A percentile compares a stretch with the other conserved stretches of the same genome.
These are phyloP conservation scores for Papilio polyxenes DNA, from an alignment of 1,140 invertebrate genomes.

Conservation along the genomic window DNA sequence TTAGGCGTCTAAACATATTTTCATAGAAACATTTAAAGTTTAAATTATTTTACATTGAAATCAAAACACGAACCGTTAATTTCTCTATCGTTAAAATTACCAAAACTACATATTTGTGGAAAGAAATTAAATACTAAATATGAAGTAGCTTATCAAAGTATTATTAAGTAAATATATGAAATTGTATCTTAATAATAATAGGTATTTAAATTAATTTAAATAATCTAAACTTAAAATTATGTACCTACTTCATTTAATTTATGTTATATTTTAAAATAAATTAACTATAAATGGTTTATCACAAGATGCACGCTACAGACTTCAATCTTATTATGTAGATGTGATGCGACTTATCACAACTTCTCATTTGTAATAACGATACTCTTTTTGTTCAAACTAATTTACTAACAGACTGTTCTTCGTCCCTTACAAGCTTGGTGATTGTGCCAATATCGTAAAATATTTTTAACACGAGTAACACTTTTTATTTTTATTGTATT, in stretches of 20 bases:
- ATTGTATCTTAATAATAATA: too few relatives aligned
- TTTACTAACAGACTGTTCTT: background rate
- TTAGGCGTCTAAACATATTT: too few relatives aligned
- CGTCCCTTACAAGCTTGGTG: background rate
- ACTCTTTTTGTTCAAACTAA: background rate
- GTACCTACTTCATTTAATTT: background rate
- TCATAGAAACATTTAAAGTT: too few relatives aligned
- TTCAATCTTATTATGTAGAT: conserved; percentile 32
- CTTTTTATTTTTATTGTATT: background rate
- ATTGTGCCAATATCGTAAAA: background rate
- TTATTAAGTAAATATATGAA: too few relatives aligned
- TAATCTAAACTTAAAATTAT: background rate
- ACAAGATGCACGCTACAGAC: background rate
- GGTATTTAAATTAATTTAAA: too few relatives aligned
- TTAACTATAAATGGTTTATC: conserved; percentile 24
- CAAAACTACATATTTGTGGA: too few relatives aligned
- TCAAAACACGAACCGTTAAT: too few relatives aligned
- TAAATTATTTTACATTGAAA: too few relatives aligned
- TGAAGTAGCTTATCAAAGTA: too few relatives aligned
- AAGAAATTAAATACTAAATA: too few relatives aligned
- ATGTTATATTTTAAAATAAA: background rate
- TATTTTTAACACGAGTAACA: conserved; percentile 5
- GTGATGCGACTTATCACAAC: conserved; percentile 21
- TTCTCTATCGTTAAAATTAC: too few relatives aligned
- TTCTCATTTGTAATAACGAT: conserved; percentile 23